A percentile compares a stretch with the other conserved stretches of the same genome.
phyloP scores from a whole-genome alignment of 2,113 vertebrate species.

The Indicator indicator region DNA sequence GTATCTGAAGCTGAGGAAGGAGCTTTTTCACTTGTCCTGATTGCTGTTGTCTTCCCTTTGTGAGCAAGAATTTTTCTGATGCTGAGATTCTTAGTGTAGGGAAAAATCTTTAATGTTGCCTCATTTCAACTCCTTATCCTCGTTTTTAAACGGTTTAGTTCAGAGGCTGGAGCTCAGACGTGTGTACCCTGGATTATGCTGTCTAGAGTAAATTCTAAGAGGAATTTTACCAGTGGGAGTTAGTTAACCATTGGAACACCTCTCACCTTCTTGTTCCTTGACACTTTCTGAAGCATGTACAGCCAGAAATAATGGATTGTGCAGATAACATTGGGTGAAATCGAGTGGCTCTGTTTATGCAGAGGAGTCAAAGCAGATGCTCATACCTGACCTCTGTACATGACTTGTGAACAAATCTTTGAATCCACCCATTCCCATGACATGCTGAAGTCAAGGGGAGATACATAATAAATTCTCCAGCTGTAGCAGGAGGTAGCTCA shows the following conservation, averaged over 20 bases:
- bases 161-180: conserved; percentile 32
- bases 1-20: neutral
- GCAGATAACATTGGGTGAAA: neutral
- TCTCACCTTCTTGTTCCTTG: neutral
- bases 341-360: neutral
- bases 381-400: neutral
- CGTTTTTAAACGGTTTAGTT: conserved; percentile 51
- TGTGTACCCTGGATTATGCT: conserved; percentile 50
- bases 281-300: neutral
- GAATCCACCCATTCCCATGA: neutral
- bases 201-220: conserved; percentile 54
- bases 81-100: neutral
- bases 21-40: neutral
- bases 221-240: conserved; percentile 5
- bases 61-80: neutral
- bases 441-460: neutral
- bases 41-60: neutral
- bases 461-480: conserved; percentile 4
- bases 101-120: conserved; percentile 4
- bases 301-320: neutral
- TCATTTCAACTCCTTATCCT: conserved; percentile 64
- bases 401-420: neutral
- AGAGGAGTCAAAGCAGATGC: neutral
- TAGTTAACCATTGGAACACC: conserved; percentile 5
- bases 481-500: neutral